Conservation (phyloP, 2,797 vertebrate species). For the Anabas testudineus region DNA sequence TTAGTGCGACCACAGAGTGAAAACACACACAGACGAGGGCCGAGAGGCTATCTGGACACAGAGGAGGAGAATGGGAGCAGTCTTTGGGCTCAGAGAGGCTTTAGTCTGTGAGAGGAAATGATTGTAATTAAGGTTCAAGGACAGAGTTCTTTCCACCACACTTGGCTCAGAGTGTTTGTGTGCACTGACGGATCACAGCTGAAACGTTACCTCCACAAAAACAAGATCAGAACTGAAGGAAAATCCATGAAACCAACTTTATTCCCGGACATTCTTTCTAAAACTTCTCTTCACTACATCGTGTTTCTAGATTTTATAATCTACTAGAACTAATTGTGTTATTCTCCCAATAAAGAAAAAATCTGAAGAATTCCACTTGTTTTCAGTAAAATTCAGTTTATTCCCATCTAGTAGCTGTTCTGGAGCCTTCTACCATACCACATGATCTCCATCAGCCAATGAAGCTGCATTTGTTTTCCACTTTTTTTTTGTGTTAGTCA, state of each 20-base stretch:
- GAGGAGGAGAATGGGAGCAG: constrained; percentile 33
- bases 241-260: background rate
- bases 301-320: background rate
- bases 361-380: too few species aligned
- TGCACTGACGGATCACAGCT: constrained; percentile 23
- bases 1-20: constrained; percentile 30
- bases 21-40: constrained; percentile 29
- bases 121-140: constrained; percentile 48
- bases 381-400: too few species aligned
- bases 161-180: background rate
- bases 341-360: too few species aligned
- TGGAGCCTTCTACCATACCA: too few species aligned
- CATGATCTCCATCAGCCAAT: too few species aligned
- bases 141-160: constrained; percentile 21
- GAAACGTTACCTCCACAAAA: background rate
- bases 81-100: constrained; percentile 29
- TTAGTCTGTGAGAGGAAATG: constrained; percentile 34
- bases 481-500: too few species aligned
- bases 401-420: too few species aligned
- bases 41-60: background rate
- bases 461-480: too few species aligned
- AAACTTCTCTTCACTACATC: background rate
- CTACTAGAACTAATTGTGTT: too few species aligned
- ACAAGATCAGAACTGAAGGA: background rate
- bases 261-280: too few species aligned